Conservation (phyloP, 2,113 vertebrate genomes). For the Phyllopteryx taeniolatus region DNA sequence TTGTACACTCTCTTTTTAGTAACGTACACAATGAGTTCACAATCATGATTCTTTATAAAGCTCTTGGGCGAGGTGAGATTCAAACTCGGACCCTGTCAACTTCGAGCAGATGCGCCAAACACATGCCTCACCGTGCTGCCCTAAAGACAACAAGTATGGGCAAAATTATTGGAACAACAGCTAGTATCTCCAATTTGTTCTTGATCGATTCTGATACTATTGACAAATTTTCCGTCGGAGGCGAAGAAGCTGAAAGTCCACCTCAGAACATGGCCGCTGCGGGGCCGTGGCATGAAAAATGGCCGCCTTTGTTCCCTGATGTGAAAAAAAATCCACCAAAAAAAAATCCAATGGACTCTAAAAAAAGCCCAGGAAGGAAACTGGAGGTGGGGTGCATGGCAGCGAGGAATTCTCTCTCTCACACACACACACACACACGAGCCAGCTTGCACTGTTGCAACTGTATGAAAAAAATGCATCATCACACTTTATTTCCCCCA, state of each 20-base stretch:
- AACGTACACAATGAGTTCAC: too few species aligned
- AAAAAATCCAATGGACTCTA: constrained; percentile 85
- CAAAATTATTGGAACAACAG: neutral
- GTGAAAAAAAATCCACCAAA: constrained; percentile 62
- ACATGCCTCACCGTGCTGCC: neutral
- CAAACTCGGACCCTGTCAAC: neutral
- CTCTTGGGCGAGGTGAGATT: neutral
- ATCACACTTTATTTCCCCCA: constrained; percentile 18
- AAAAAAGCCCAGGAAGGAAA: constrained; percentile 99
- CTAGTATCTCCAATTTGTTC: neutral
- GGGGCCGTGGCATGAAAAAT: constrained; percentile 79
- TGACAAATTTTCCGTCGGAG: neutral
- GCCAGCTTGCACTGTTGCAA: constrained; percentile 41
- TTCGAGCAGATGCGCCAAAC: neutral
- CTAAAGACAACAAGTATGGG: too few species aligned
- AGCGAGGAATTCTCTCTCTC: constrained; percentile 83
- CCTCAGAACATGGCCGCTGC: constrained; percentile 33
- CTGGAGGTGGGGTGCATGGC: constrained; percentile 82
- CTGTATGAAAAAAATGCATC: constrained; percentile 52
- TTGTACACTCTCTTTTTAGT: too few species aligned
- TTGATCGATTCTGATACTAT: neutral
- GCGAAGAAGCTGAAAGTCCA: neutral
- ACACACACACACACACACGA: constrained; percentile 11
- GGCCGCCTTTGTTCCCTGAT: constrained; percentile 94
- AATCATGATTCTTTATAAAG: too few species aligned